These are phyloP conservation scores for Trichogramma dendrolimi DNA, from an alignment of 2,888 invertebrate genomes.

Conservation along the genomic window DNA sequence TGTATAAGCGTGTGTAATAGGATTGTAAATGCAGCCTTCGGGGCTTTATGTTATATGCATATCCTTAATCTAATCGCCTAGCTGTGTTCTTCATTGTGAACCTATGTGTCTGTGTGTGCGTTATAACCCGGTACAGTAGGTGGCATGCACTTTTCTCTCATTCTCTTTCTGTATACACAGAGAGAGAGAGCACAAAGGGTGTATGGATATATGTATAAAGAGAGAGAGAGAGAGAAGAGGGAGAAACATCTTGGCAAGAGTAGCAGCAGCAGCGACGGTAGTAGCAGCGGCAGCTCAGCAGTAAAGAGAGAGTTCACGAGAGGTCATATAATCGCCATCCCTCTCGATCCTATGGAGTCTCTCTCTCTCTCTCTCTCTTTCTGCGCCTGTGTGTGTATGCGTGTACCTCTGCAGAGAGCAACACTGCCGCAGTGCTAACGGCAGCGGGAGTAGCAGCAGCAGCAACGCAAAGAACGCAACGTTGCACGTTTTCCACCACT, in stretches of 20 bases:
- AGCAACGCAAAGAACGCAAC: constrained; percentile 16
- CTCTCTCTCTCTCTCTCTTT: neutral
- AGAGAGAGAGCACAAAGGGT: neutral
- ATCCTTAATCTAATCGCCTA: too few relatives aligned
- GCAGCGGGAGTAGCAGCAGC: constrained; percentile 25
- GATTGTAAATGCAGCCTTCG: too few relatives aligned
- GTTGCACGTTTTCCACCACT: too few relatives aligned
- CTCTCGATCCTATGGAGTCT: constrained; percentile 8
- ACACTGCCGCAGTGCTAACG: constrained; percentile 8
- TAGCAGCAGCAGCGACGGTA: neutral
- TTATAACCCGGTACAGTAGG: neutral
- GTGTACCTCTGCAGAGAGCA: neutral
- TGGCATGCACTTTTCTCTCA: neutral
- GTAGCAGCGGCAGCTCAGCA: neutral
- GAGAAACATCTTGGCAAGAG: too few relatives aligned
- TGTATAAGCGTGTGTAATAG: too few relatives aligned
- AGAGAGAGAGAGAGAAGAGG: too few relatives aligned
- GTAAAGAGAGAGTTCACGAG: constrained; percentile 32
- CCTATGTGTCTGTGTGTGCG: too few relatives aligned
- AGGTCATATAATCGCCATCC: constrained; percentile 41
- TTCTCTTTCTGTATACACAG: neutral
- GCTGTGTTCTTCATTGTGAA: too few relatives aligned
- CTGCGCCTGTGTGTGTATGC: neutral
- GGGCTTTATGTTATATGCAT: too few relatives aligned
- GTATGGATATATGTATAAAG: too few relatives aligned